Percentiles rank a stretch among this genome's conserved stretches.
Evolutionary conservation across 2,113 vertebrate genomes (phyloP).

Genomic region (Trachemys scripta): DNA sequence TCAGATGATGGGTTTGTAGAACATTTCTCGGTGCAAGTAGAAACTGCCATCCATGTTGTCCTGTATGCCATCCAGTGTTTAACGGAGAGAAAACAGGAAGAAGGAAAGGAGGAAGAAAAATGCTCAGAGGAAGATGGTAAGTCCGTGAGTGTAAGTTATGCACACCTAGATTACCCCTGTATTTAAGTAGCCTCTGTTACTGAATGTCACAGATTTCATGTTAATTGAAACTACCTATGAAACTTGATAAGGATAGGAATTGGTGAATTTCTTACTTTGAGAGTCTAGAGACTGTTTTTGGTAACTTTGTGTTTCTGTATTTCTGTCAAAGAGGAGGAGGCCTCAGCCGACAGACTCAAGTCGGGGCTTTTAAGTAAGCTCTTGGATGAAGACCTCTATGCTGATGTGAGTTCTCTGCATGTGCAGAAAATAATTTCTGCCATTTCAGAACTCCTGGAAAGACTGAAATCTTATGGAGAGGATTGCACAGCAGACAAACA

Average conservation of each 20-base stretch:
- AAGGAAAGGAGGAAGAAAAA: constrained; percentile 51
- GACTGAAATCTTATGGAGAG: constrained; percentile 84
- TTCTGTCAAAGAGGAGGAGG: constrained; percentile 69
- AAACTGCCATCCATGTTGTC: constrained; percentile 85
- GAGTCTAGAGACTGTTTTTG: background rate
- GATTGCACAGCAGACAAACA: constrained; percentile 81
- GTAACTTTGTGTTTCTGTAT: background rate
- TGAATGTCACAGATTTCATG: background rate
- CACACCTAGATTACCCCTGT: background rate
- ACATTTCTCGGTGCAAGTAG: constrained; percentile 88
- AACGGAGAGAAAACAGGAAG: constrained; percentile 81
- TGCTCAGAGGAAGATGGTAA: constrained; percentile 67
- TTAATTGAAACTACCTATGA: background rate
- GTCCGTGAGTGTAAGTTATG: background rate
- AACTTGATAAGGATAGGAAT: background rate
- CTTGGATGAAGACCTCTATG: constrained; percentile 88
- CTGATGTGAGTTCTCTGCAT: constrained; percentile 85
- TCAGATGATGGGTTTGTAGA: constrained; percentile 79
- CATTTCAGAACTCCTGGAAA: constrained; percentile 84
- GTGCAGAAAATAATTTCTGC: constrained; percentile 80
- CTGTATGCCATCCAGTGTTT: constrained; percentile 91
- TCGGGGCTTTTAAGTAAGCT: constrained; percentile 88
- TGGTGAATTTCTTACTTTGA: background rate
- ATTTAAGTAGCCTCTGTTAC: background rate
- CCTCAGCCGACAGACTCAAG: constrained; percentile 82